phyloP scores from a whole-genome alignment of 2,113 vertebrate species.

The Chlorodrepanis virens region DNA sequence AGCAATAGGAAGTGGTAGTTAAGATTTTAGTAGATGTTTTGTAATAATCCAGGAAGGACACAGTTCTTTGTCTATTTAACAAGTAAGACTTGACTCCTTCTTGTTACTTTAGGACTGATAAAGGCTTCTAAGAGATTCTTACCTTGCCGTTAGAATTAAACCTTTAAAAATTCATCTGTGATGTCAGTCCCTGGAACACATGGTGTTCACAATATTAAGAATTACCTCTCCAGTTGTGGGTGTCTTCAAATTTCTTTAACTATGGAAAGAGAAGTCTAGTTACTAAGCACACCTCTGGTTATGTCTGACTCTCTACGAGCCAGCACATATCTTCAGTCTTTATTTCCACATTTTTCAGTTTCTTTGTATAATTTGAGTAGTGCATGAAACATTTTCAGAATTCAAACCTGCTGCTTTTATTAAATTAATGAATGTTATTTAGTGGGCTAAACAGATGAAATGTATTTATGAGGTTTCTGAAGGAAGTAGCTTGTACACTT shows the following conservation, averaged over 20 bases:
- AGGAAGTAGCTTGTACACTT: not conserved
- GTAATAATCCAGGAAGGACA: not conserved
- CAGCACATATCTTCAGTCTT: not conserved
- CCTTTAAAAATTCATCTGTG: not conserved
- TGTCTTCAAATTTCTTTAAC: not conserved
- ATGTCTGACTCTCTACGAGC: not conserved
- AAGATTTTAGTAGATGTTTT: not conserved
- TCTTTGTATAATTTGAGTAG: not conserved
- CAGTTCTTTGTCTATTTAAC: not conserved
- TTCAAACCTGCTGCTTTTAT: not conserved
- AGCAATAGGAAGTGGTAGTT: not conserved
- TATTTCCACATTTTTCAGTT: not conserved
- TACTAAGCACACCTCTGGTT: not conserved
- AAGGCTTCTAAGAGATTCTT: not conserved
- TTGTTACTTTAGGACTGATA: not conserved
- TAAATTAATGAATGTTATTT: not conserved
- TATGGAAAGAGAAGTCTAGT: not conserved
- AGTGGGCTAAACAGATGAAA: not conserved
- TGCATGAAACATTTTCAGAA: not conserved
- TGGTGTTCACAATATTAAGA: not conserved
- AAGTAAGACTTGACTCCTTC: not conserved
- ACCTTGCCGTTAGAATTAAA: not conserved
- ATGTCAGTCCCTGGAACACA: not conserved
- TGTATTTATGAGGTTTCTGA: not conserved
- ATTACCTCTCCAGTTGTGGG: not conserved